phyloP scores from a whole-genome alignment of 2,113 vertebrate species.

The Microtus montanus region DNA sequence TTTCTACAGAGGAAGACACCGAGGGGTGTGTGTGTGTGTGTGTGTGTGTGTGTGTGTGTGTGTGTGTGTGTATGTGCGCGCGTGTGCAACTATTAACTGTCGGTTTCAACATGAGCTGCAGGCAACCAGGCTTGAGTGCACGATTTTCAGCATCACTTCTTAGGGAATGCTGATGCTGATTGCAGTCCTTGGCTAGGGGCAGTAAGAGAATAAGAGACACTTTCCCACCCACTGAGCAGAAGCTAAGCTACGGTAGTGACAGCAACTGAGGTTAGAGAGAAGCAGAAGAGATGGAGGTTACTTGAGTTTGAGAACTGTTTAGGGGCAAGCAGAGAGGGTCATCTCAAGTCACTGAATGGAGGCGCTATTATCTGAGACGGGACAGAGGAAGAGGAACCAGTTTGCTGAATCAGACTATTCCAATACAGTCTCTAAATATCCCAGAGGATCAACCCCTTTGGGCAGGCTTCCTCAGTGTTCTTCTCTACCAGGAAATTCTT shows the following conservation, averaged over 20 bases:
- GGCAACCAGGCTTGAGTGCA: background rate
- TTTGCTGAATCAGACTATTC: background rate
- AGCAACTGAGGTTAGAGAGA: background rate
- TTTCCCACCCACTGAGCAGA: background rate
- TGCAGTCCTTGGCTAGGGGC: background rate
- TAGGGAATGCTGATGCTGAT: background rate
- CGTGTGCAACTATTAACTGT: background rate
- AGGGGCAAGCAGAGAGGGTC: background rate
- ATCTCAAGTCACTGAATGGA: background rate
- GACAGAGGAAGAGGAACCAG: background rate
- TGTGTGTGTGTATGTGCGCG: no score
- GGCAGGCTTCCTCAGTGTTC: background rate
- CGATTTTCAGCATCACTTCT: background rate
- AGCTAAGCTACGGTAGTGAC: background rate
- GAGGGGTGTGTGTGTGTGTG: background rate
- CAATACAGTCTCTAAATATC: background rate
- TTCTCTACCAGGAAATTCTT: background rate
- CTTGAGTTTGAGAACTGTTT: background rate
- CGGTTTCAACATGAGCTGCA: background rate
- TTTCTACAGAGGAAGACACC: background rate
- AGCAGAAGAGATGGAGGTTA: background rate
- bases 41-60: background rate
- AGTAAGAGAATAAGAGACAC: background rate
- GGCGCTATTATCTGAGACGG: background rate
- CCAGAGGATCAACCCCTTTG: background rate